These are phyloP conservation scores for Bovichtus diacanthus DNA, from an alignment of 2,797 vertebrate species.

Conservation along the genomic window DNA sequence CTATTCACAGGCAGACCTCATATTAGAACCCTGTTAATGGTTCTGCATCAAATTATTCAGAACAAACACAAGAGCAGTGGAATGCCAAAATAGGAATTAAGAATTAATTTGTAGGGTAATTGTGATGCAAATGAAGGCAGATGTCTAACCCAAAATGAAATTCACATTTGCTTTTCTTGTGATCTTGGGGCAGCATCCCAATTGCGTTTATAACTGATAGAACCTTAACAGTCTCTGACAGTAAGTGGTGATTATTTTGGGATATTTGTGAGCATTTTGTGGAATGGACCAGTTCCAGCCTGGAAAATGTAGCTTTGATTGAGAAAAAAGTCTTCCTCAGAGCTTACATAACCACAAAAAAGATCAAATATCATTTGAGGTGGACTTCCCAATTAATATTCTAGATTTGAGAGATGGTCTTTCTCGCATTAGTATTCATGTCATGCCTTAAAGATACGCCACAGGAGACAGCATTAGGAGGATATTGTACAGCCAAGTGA, in stretches of 20 bases:
- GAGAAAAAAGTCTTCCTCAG: not conserved
- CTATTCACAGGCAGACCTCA: constrained; percentile 54
- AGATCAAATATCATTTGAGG: constrained; percentile 17
- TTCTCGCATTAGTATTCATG: constrained; percentile 45
- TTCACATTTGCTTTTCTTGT: constrained; percentile 49
- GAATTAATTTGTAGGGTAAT: constrained; percentile 67
- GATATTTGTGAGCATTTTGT: constrained; percentile 22
- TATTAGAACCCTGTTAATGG: constrained; percentile 53
- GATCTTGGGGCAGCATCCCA: constrained; percentile 33
- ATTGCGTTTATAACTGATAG: constrained; percentile 37
- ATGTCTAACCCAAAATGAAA: constrained; percentile 58
- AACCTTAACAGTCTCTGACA: constrained; percentile 22
- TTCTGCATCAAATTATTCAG: constrained; percentile 62
- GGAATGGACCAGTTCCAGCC: constrained; percentile 25
- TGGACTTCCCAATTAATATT: constrained; percentile 18
- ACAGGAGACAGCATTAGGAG: constrained; percentile 33
- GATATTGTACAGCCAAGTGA: constrained; percentile 41
- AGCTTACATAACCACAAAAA: constrained; percentile 5
- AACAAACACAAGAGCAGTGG: constrained; percentile 58
- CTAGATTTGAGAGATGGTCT: constrained; percentile 7
- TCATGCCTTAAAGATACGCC: constrained; percentile 13
- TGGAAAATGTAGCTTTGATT: not conserved
- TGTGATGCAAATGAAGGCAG: constrained; percentile 70
- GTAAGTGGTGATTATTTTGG: constrained; percentile 1
- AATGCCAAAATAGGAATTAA: constrained; percentile 72